A percentile compares a stretch with the other conserved stretches of the same genome.
phyloP scores from a whole-genome alignment of 2,797 vertebrate species.

The Tapirus indicus region DNA sequence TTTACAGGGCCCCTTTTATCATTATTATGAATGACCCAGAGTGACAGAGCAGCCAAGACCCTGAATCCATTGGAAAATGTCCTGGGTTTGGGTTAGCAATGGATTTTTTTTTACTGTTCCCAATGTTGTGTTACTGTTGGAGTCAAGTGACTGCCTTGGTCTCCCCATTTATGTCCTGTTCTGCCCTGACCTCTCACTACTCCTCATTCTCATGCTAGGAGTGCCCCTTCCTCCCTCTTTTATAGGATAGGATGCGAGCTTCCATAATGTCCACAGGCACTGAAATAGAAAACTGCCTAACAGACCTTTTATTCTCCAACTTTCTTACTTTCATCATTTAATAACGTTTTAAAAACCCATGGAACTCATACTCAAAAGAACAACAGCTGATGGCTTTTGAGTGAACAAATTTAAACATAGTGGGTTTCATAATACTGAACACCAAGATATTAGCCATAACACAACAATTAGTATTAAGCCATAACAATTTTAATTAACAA shows the following conservation, averaged over 20 bases:
- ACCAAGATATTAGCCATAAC: background rate
- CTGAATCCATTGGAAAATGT: background rate
- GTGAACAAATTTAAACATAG: background rate
- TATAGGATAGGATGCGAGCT: background rate
- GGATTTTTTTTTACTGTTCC: background rate
- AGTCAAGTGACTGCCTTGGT: background rate
- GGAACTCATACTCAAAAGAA: background rate
- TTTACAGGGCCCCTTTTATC: background rate
- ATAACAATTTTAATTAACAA: conserved; percentile 13
- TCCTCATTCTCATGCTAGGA: background rate
- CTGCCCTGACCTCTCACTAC: background rate
- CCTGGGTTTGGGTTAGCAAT: background rate
- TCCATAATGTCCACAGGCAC: background rate
- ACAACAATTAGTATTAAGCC: background rate
- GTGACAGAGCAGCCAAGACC: background rate
- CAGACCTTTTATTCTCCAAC: background rate
- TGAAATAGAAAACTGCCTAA: background rate
- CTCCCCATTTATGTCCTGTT: background rate
- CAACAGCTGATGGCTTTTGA: conserved; percentile 18
- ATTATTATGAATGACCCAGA: background rate
- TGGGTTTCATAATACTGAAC: background rate
- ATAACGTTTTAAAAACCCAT: conserved; percentile 10
- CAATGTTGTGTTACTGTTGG: background rate
- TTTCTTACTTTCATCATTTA: conserved; percentile 33
- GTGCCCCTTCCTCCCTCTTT: background rate